Conservation (phyloP, 2,888 invertebrate species). For the Heliconius hortense region DNA sequence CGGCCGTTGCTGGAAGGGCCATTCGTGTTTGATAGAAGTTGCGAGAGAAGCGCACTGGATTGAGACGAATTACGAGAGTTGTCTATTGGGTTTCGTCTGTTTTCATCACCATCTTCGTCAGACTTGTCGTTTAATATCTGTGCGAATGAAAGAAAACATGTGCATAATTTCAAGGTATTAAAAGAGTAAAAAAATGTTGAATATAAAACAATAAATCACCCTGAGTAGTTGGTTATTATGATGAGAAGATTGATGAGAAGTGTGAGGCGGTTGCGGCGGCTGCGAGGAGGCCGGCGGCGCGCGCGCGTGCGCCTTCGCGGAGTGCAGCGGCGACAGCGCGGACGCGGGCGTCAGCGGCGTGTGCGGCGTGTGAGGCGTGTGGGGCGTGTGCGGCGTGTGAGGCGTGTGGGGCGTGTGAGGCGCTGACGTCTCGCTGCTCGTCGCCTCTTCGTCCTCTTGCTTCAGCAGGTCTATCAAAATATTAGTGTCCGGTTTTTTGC, state of each 20-base stretch:
- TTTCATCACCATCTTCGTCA: conserved; percentile 88
- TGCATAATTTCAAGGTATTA: neutral
- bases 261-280: conserved; percentile 46
- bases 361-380: conserved; percentile 58
- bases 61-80: conserved; percentile 59
- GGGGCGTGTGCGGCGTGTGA: conserved; percentile 55
- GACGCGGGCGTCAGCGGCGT: conserved; percentile 54
- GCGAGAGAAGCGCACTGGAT: conserved; percentile 81
- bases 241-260: conserved; percentile 48
- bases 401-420: conserved; percentile 72
- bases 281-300: conserved; percentile 51
- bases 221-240: conserved; percentile 55
- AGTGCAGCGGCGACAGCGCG: conserved; percentile 49
- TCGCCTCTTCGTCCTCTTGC: conserved; percentile 74
- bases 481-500: conserved; percentile 71
- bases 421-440: conserved; percentile 70
- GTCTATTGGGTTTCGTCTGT: conserved; percentile 68
- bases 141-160: conserved; percentile 44
- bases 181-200: neutral
- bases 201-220: conserved; percentile 50
- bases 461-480: conserved; percentile 72
- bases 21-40: conserved; percentile 69
- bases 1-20: conserved; percentile 67
- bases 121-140: conserved; percentile 92
- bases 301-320: conserved; percentile 50